Conservation (phyloP, 2,888 invertebrate species). For the Mesorhabditis belari region DNA sequence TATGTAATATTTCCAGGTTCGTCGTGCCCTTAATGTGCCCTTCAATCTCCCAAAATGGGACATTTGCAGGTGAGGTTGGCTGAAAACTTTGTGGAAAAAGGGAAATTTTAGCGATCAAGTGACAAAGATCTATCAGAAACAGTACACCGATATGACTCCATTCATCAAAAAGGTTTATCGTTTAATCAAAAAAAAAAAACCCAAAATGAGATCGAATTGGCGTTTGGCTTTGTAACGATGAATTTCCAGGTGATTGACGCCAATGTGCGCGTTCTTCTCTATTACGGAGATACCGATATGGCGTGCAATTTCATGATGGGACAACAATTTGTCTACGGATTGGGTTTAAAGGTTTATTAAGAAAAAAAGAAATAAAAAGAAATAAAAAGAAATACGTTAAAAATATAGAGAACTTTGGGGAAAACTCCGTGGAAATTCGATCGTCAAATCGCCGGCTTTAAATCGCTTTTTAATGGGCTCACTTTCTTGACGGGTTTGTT, state of each 20-base stretch:
- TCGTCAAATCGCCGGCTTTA: slow-evolving; percentile 53
- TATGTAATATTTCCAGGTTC: slow-evolving; percentile 12
- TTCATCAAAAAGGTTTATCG: slow-evolving; percentile 33
- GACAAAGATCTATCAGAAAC: slow-evolving; percentile 45
- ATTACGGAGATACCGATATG: slow-evolving; percentile 50
- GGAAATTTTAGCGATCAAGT: slow-evolving; percentile 40
- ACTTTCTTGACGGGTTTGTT: slow-evolving; percentile 37
- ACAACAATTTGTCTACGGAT: slow-evolving; percentile 43
- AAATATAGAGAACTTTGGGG: slow-evolving; percentile 36
- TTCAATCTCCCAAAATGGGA: slow-evolving; percentile 44
- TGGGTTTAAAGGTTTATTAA: slow-evolving; percentile 26
- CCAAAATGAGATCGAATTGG: background rate
- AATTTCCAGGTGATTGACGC: slow-evolving; percentile 36
- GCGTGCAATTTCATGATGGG: slow-evolving; percentile 51
- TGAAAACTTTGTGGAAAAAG: background rate
- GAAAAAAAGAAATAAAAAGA: background rate
- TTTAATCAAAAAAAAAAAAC: background rate
- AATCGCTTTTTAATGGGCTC: slow-evolving; percentile 50
- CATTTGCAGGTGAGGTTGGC: slow-evolving; percentile 33
- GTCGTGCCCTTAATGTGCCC: slow-evolving; percentile 42
- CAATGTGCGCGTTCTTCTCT: slow-evolving; percentile 47
- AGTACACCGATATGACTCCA: slow-evolving; percentile 46
- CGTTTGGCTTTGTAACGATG: background rate
- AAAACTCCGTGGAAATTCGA: slow-evolving; percentile 53
- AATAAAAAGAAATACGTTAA: background rate